Conservation (phyloP, 2,888 invertebrate genomes). For the Drosophila koepferae region DNA sequence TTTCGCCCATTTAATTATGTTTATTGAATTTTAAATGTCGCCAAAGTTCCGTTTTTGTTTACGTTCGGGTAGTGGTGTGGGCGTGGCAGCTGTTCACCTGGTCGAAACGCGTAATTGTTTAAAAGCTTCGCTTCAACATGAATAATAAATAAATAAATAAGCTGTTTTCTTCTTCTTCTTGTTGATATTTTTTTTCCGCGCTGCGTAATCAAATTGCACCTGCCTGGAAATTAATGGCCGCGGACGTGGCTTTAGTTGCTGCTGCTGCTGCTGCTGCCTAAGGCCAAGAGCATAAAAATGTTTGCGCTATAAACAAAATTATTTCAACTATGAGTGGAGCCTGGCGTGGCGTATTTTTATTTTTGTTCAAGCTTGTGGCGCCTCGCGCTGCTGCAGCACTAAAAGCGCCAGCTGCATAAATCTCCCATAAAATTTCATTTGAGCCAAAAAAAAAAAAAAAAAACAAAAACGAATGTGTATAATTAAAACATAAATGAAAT, state of each 20-base stretch:
- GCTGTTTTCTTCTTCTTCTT: constrained; percentile 11
- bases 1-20: constrained; percentile 65
- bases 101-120: constrained; percentile 56
- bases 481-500: constrained; percentile 14
- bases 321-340: constrained; percentile 47
- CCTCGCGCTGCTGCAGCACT: constrained; percentile 17
- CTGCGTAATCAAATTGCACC: constrained; percentile 66
- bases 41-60: constrained; percentile 49
- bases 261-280: constrained; percentile 2
- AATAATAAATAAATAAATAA: constrained; percentile 66
- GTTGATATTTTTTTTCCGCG: constrained; percentile 7
- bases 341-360: neutral
- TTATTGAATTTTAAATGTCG: constrained; percentile 77
- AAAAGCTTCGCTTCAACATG: constrained; percentile 58
- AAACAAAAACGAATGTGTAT: neutral
- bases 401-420: constrained; percentile 44
- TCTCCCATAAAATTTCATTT: constrained; percentile 42
- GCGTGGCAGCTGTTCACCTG: constrained; percentile 42
- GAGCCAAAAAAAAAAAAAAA: constrained; percentile 1
- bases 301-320: constrained; percentile 59
- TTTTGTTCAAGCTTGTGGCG: constrained; percentile 7
- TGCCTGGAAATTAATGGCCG: constrained; percentile 62
- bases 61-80: neutral
- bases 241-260: constrained; percentile 41
- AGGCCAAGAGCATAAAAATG: constrained; percentile 47